A percentile compares a stretch with the other conserved stretches of the same genome.
phyloP scores from a whole-genome alignment of 2,888 invertebrate species.

The Nasonia oneida region DNA sequence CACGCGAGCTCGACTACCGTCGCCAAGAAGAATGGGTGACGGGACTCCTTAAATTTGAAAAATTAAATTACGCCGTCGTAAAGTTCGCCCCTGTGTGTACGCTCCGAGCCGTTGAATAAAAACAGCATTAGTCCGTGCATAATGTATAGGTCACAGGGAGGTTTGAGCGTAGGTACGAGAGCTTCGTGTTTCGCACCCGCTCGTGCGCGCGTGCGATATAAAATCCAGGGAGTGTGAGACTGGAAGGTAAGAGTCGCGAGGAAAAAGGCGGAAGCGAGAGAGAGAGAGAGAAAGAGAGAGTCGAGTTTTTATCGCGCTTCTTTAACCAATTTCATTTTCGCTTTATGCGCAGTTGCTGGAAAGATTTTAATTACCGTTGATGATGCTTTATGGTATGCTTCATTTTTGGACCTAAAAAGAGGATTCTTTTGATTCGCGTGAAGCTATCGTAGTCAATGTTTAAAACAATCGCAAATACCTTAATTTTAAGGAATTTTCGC shows the following conservation, averaged over 20 bases:
- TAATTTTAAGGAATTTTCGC: too few relatives aligned
- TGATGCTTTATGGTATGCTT: conserved; percentile 45
- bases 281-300: too few relatives aligned
- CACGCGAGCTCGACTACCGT: conserved; percentile 1
- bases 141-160: conserved; percentile 76
- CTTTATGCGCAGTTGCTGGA: conserved; percentile 40
- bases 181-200: conserved; percentile 53
- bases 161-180: background rate
- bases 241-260: conserved; percentile 58
- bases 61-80: conserved; percentile 78
- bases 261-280: background rate
- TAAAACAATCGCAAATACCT: too few relatives aligned
- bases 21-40: conserved; percentile 62
- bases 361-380: conserved; percentile 62
- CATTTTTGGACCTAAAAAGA: background rate
- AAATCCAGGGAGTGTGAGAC: conserved; percentile 25
- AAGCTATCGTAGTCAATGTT: background rate
- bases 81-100: conserved; percentile 69
- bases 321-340: conserved; percentile 57
- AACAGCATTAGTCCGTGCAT: conserved; percentile 78
- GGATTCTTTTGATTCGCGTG: background rate
- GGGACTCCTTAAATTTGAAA: conserved; percentile 77
- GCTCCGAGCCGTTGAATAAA: conserved; percentile 73
- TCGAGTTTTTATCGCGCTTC: conserved; percentile 55
- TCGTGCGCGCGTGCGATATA: conserved; percentile 23